Base-by-base conservation (phyloP, 2,113 vertebrate species). In the Onychostoma macrolepis region DNA sequence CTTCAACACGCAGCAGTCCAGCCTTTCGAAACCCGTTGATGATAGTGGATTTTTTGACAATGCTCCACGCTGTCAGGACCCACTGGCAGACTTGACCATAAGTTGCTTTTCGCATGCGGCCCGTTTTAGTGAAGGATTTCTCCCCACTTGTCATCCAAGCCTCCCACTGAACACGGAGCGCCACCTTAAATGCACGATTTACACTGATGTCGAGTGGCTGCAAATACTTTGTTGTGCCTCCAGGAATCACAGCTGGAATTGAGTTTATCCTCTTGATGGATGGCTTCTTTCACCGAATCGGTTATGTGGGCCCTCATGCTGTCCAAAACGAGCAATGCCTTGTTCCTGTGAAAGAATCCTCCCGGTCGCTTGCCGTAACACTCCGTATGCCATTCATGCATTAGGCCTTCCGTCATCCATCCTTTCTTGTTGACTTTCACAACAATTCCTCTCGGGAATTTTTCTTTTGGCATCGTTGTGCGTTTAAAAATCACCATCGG, bases 401-500 rank as follows among this genome's bases (percentile, higher is more conserved):
- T 74, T 43, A 74, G 71, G 21, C 71, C 3, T 74, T 74, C 71
- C 19, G 38, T 43, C 71, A 41, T 74, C 71, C 71, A 74, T 74
- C 71, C 71, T 72, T 72, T 38, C 21, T 6, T 36, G 69, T 77
- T 48, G 24, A 50, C 45, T 53, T 78, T n/a, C n/a, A n/a, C n/a
- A n/a, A n/a, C n/a, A n/a, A n/a, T n/a, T n/a, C n/a, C 76, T 26
- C 56, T 89, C 15, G 80, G 90, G 72, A 91, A 1, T 63, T 90
- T 56, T 84, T 91, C 86, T n/a, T n/a, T n/a, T n/a, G n/a, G n/a
- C n/a, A n/a, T n/a, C n/a, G n/a, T n/a, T n/a, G n/a, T n/a, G n/a
- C n/a, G n/a, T n/a, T n/a, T n/a, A n/a, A 87, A 87, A 91, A 72
- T 89, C 65, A 90, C 83, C 89, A 90, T 85, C 0, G 79, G 74